Conservation (phyloP, 2,888 invertebrate genomes). For the Erynnis tages region DNA sequence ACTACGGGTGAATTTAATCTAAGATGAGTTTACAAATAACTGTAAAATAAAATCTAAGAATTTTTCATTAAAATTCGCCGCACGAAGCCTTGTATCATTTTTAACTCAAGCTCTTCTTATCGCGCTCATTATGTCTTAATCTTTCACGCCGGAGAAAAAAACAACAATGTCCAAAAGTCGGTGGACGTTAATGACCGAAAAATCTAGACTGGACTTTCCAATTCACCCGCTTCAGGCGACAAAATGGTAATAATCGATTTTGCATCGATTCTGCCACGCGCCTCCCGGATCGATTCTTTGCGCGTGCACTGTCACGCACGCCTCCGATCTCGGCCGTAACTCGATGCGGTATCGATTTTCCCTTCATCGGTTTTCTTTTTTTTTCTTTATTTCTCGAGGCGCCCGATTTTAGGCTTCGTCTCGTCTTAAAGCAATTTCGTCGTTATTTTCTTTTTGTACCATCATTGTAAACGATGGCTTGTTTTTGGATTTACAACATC, state of each 20-base stretch:
- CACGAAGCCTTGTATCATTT: too few relatives aligned
- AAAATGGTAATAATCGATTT: conserved; percentile 52
- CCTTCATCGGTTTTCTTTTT: conserved; percentile 43
- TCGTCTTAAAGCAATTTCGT: conserved; percentile 45
- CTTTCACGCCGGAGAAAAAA: background rate
- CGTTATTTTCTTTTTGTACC: conserved; percentile 41
- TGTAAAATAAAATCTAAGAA: too few relatives aligned
- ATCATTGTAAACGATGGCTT: conserved; percentile 49
- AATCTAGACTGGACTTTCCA: conserved; percentile 21
- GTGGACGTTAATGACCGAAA: conserved; percentile 23
- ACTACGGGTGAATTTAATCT: too few relatives aligned
- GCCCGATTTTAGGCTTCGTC: conserved; percentile 59
- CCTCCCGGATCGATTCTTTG: conserved; percentile 51
- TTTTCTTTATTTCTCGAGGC: conserved; percentile 47
- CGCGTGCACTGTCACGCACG: conserved; percentile 72
- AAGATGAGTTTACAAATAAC: too few relatives aligned
- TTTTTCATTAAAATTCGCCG: too few relatives aligned
- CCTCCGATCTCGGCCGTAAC: conserved; percentile 47
- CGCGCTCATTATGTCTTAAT: conserved; percentile 1
- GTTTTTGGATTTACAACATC: conserved; percentile 53
- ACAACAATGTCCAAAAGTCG: conserved; percentile 14
- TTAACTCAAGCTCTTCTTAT: background rate
- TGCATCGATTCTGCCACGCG: conserved; percentile 55
- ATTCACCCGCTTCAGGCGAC: conserved; percentile 8
- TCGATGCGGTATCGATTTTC: conserved; percentile 57